Percentiles rank a stretch among this genome's conserved stretches.
phyloP scores from a whole-genome alignment of 1,140 invertebrate genomes.

The Proales similis region DNA sequence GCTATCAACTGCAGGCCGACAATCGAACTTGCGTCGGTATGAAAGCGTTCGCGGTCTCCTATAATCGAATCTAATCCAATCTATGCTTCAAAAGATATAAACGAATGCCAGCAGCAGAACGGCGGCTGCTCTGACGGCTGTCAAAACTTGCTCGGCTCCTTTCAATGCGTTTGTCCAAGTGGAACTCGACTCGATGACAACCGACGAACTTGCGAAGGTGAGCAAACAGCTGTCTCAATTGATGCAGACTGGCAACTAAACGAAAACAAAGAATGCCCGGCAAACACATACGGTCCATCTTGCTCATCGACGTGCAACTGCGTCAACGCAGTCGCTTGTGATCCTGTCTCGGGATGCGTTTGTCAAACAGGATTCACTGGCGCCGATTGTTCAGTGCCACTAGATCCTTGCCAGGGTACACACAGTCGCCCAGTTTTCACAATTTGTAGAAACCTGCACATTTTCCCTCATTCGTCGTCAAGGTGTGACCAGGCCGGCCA shows the following conservation, averaged over 20 bases:
- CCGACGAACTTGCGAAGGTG: background rate
- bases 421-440: too few species aligned
- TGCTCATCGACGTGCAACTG: background rate
- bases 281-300: background rate
- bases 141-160: background rate
- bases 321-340: background rate
- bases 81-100: slow-evolving; percentile 2
- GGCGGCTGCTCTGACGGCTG: slow-evolving; percentile 8
- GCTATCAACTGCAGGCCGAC: background rate
- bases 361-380: slow-evolving; percentile 3
- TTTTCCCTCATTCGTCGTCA: background rate
- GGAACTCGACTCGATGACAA: slow-evolving; percentile 1
- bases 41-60: background rate
- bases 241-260: background rate
- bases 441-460: background rate
- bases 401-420: slow-evolving; percentile 21
- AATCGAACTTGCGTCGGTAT: slow-evolving; percentile 10
- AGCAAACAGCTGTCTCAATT: background rate
- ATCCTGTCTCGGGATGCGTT: slow-evolving; percentile 3
- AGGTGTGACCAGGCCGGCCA: background rate
- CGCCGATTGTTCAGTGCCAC: background rate
- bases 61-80: background rate
- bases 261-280: background rate
- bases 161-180: background rate
- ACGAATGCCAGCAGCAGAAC: background rate